Conservation (phyloP, 1,140 invertebrate genomes). For the Drosophila truncata region DNA sequence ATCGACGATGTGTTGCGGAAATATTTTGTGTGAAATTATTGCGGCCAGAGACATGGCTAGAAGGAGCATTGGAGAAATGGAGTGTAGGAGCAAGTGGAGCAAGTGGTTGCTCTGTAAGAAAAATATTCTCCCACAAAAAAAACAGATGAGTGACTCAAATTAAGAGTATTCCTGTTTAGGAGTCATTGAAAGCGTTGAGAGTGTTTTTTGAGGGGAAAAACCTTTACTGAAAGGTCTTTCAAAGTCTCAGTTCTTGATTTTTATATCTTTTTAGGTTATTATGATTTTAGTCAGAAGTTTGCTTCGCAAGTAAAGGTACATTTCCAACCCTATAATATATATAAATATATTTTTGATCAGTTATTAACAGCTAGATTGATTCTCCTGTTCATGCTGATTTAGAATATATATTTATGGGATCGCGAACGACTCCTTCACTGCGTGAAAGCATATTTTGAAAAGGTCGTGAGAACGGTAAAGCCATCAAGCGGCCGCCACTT, state of each 20-base stretch:
- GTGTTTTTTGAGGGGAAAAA: neutral
- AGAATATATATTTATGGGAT: too few relatives aligned
- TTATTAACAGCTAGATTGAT: too few relatives aligned
- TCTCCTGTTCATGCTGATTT: too few relatives aligned
- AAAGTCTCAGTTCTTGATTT: neutral
- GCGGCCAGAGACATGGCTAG: constrained; percentile 37
- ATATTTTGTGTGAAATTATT: constrained; percentile 79
- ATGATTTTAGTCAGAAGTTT: too few relatives aligned
- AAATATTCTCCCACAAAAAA: constrained; percentile 16
- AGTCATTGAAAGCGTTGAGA: constrained; percentile 6
- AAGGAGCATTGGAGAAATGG: neutral
- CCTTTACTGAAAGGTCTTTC: neutral
- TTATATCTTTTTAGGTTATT: too few relatives aligned
- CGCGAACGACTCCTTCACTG: too few relatives aligned
- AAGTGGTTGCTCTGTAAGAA: constrained; percentile 1
- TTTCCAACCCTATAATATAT: too few relatives aligned
- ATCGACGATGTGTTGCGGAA: constrained; percentile 71
- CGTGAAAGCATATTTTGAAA: too few relatives aligned
- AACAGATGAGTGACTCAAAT: constrained; percentile 8
- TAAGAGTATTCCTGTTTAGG: constrained; percentile 4
- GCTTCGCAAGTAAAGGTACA: too few relatives aligned
- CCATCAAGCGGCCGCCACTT: too few relatives aligned
- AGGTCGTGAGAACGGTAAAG: too few relatives aligned
- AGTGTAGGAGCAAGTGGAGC: neutral
- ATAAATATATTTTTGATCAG: too few relatives aligned